These are phyloP conservation scores for Drosophila falleni DNA, from an alignment of 2,888 invertebrate species.

Conservation along the genomic window DNA sequence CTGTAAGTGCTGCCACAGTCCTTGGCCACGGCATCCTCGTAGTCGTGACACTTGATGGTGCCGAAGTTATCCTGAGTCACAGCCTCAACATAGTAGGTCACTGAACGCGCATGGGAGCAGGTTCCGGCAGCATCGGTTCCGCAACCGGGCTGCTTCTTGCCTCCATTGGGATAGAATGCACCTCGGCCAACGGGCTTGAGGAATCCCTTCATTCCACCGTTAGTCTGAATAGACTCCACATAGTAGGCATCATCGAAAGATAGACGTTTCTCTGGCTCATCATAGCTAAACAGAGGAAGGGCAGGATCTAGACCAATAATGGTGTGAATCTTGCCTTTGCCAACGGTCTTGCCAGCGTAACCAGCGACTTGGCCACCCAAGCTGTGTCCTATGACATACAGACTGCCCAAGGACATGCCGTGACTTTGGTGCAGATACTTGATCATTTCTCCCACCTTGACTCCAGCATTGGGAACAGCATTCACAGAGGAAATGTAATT, in stretches of 20 bases:
- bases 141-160: conserved; percentile 87
- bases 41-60: conserved; percentile 72
- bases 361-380: conserved; percentile 88
- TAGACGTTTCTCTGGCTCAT: conserved; percentile 72
- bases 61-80: conserved; percentile 79
- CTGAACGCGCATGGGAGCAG: conserved; percentile 86
- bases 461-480: conserved; percentile 75
- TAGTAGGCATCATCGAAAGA: conserved; percentile 78
- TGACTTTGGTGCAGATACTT: conserved; percentile 85
- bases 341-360: conserved; percentile 87
- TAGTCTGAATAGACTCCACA: conserved; percentile 84
- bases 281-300: conserved; percentile 74
- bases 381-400: conserved; percentile 87
- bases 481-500: conserved; percentile 87
- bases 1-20: conserved; percentile 70
- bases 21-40: conserved; percentile 68
- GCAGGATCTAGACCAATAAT: conserved; percentile 86
- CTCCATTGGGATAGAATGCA: conserved; percentile 87
- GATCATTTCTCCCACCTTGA: conserved; percentile 72
- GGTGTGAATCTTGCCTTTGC: conserved; percentile 86
- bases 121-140: conserved; percentile 81
- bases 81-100: conserved; percentile 85
- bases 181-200: conserved; percentile 84
- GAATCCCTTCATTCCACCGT: conserved; percentile 82
- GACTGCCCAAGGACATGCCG: conserved; percentile 85